phyloP scores from a whole-genome alignment of 1,140 invertebrate genomes.

The Physella acuta region DNA sequence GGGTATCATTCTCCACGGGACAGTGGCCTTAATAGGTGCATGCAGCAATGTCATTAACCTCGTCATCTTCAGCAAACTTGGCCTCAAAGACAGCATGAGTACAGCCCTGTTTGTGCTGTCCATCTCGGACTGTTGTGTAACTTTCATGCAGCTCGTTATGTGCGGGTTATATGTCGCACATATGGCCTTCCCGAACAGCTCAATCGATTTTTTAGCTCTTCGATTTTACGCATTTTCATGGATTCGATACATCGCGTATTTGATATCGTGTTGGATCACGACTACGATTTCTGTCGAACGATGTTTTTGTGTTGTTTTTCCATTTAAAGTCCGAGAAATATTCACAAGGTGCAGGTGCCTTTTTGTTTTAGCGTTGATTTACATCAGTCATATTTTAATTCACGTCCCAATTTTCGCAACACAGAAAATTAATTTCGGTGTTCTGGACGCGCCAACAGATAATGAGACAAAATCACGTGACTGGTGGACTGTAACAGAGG shows the following conservation, averaged over 20 bases:
- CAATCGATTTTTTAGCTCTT: neutral
- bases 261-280: neutral
- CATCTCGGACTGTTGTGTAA: neutral
- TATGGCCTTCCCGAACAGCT: neutral
- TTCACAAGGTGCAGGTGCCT: neutral
- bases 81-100: constrained; percentile 11
- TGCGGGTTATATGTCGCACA: neutral
- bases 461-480: neutral
- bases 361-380: neutral
- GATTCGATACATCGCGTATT: neutral
- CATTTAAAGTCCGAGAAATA: neutral
- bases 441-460: neutral
- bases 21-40: neutral
- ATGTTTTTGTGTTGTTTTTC: neutral
- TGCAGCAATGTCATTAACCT: neutral
- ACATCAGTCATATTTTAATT: neutral
- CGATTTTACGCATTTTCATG: neutral
- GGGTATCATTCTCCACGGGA: neutral
- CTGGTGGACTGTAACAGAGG: neutral
- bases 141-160: neutral
- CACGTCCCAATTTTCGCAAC: neutral
- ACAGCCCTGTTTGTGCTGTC: neutral
- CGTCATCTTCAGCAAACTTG: neutral
- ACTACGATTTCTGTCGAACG: neutral
- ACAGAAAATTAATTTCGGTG: neutral